A percentile compares a stretch with the other conserved stretches of the same genome.
These are phyloP conservation scores for Oxycera nigricornis DNA, from an alignment of 2,888 invertebrate genomes.

Conservation along the genomic window DNA sequence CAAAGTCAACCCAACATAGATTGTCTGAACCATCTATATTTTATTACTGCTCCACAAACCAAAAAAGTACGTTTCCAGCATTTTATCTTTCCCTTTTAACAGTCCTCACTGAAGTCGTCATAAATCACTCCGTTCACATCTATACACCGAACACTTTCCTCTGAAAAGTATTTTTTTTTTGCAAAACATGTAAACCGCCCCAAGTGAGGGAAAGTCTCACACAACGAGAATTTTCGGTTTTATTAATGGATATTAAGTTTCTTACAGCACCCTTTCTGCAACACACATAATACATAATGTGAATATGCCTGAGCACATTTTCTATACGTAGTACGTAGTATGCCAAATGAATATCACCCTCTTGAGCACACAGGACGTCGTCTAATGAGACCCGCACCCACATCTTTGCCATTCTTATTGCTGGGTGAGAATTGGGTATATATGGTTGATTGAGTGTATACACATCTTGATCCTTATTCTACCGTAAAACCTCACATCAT, in stretches of 20 bases:
- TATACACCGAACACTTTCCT: not conserved
- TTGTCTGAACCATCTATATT: not conserved
- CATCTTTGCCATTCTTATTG: too few species aligned
- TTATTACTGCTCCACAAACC: slow-evolving; percentile 1
- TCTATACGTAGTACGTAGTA: too few species aligned
- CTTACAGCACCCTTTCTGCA: not conserved
- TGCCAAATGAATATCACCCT: not conserved
- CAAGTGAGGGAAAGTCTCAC: not conserved
- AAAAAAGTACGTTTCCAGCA: slow-evolving; percentile 6
- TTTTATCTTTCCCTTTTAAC: slow-evolving; percentile 17
- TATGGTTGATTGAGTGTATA: too few species aligned
- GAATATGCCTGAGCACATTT: not conserved
- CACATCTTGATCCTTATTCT: too few species aligned
- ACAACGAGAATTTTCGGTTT: slow-evolving; percentile 24
- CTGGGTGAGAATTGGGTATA: too few species aligned
- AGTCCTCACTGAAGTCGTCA: not conserved
- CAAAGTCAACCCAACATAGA: not conserved
- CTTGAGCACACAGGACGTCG: not conserved
- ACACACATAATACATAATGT: not conserved
- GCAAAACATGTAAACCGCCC: slow-evolving; percentile 13
- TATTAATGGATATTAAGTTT: slow-evolving; percentile 29
- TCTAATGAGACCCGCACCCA: not conserved
- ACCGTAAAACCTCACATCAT: not conserved
- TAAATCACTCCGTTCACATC: slow-evolving; percentile 26
- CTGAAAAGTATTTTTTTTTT: not conserved